phyloP scores from a whole-genome alignment of 2,113 vertebrate species.

The Trichomycterus rosablanca region DNA sequence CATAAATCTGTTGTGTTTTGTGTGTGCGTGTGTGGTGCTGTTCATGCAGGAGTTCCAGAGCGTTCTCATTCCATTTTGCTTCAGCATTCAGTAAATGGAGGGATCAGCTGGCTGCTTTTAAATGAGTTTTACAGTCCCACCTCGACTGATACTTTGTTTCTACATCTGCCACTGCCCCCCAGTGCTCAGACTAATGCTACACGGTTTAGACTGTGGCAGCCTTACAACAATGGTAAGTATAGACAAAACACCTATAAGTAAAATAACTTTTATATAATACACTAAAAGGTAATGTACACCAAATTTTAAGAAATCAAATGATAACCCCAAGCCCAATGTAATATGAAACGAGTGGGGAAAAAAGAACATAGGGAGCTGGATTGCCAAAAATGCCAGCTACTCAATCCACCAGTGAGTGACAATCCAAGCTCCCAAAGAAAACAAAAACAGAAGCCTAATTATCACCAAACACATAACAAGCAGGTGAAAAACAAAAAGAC shows the following conservation, averaged over 20 bases:
- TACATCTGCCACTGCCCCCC: slow-evolving; percentile 84
- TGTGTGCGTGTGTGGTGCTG: slow-evolving; percentile 9
- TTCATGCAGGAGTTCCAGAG: slow-evolving; percentile 79
- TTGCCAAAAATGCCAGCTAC: no score
- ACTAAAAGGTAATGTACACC: no score
- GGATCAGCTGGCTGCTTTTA: slow-evolving; percentile 91
- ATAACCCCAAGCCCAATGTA: no score
- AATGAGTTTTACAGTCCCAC: slow-evolving; percentile 96
- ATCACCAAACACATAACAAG: no score
- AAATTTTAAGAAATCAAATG: no score
- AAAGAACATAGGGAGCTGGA: no score
- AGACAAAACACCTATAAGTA: not conserved
- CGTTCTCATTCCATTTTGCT: slow-evolving; percentile 92
- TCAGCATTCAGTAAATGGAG: slow-evolving; percentile 90
- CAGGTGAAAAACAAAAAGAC: no score
- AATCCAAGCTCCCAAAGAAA: no score
- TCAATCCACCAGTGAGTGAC: no score
- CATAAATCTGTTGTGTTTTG: not conserved
- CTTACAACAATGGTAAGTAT: slow-evolving; percentile 86
- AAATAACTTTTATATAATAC: not conserved
- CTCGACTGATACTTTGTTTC: slow-evolving; percentile 87
- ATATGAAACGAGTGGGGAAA: no score
- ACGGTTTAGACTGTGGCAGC: slow-evolving; percentile 92
- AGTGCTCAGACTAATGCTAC: slow-evolving; percentile 88
- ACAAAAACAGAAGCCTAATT: no score